A percentile compares a stretch with the other conserved stretches of the same genome.
Conservation (phyloP, 2,113 vertebrate species). For the Callipepla squamata region DNA sequence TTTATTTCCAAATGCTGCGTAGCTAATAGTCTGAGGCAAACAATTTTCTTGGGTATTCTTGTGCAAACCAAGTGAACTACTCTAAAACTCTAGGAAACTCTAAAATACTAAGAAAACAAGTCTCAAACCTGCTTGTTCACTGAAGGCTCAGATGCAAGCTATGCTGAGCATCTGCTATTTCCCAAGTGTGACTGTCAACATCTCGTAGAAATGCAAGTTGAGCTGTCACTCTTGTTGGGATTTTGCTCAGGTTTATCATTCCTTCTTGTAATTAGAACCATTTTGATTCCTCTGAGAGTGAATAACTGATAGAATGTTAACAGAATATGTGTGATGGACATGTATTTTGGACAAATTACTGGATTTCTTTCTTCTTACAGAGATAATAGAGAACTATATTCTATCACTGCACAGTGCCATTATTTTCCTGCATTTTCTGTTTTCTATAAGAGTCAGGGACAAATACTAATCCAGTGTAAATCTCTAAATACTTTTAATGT, state of each 20-base stretch:
- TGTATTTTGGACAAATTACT: conserved; percentile 15
- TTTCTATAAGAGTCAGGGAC: neutral
- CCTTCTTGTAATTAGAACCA: conserved; percentile 26
- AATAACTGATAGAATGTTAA: conserved; percentile 6
- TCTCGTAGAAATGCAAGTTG: neutral
- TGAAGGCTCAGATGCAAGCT: neutral
- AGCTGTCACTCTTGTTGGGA: neutral
- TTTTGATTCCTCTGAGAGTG: neutral
- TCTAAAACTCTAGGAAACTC: neutral
- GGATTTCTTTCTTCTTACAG: neutral
- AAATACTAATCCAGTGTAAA: neutral
- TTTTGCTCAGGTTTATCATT: conserved; percentile 47
- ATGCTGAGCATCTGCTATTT: neutral
- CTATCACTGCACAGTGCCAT: neutral
- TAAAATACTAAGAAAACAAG: neutral
- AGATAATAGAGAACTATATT: neutral
- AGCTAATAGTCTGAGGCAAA: neutral
- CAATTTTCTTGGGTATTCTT: neutral
- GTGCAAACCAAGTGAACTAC: neutral
- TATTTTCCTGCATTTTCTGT: neutral
- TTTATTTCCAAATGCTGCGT: neutral
- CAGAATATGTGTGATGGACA: neutral
- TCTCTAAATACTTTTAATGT: neutral
- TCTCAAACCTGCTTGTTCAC: neutral
- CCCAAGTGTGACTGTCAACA: neutral